Base-by-base conservation (phyloP, 2,888 invertebrate genomes). In the Sylvicola fuscatus region DNA sequence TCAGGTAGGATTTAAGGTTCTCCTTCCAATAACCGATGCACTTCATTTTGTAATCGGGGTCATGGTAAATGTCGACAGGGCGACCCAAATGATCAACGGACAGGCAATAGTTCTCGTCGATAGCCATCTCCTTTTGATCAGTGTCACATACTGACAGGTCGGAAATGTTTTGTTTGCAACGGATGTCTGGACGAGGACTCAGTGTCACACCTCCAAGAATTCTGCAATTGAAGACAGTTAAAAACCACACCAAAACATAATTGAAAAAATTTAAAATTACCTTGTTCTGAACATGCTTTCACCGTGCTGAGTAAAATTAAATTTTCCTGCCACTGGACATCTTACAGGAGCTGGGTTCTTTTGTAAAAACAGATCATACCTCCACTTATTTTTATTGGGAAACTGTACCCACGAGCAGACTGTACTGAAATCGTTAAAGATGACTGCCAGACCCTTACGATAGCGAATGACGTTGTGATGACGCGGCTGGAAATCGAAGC, bases 21-120 rank as follows among this genome's bases (percentile, higher is more conserved):
- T 97, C 95, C 56, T 93, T 90, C 90, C 93, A 97, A 57, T 72
- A 95, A 0, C 93, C 95, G 46, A 97, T 89, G 52, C 97, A 97
- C 53, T 89, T 89, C 79, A 97, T 80, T 54, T 74, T 79, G 51
- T 92, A 90, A 66, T 97, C 95, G 2, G 93, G 89, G 53, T 87
- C 84, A 67, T 55, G 87, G 68, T 90, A 90, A 50, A 92, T 89
- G 61, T 95, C 93, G 39, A 90, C 80, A 2, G 95, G 95, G 46
- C 86, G 68, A 33, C 93, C 95, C 48, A 84, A 69, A 60, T 93
- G 80, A 61, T 97, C 95, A 3, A 97, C 90, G n/a, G 90, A 82
- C 14, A 93, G 65, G 52, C 95, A 97, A 51, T 93, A 92, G 45
- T 87, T 90, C 48, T 90, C 92, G 58, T 97, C 95, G 35, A 97